Base-by-base conservation (phyloP, 2,888 invertebrate genomes). In the Zygogramma bicolorata region DNA sequence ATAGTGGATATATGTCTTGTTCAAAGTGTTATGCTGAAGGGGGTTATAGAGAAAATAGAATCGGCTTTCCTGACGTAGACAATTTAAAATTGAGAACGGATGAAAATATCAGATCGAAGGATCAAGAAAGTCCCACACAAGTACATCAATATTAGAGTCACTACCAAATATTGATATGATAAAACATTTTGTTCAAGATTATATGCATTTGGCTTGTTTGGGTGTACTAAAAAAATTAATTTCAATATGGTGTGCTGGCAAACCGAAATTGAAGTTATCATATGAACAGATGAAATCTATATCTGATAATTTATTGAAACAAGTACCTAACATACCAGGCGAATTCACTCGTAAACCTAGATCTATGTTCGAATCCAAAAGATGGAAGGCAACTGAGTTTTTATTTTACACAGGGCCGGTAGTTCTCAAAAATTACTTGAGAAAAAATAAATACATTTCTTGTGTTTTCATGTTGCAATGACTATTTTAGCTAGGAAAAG, bases 151-250 rank as follows among this genome's bases (percentile, higher is more conserved):
- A 68, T 61, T 79, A 22, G 70, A 72, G 57, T 69, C 67, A 34
- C 73, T 79, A 58, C 77, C 75, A 25, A 65, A 75, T 29, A 77
- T 82, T 61, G 70, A 79, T 68, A 76, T 81, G 70, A 70, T 82
- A n/a, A 49, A 75, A 38, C 71, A 75, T 58, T 69, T 81, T 53
- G 76, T 79, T 2, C 42, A 78, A 13, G 80, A 81, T 66, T 74
- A 73, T 31, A 75, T 77, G 73, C 75, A 77, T 40, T 46, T 77
- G 27, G 34, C 73, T 10, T 77, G 70, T 59, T 67, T 77, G 13
- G 76, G 73, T n/a, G 73, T 75, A 18, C 53, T 73, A 4, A 75
- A 75, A 61, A 73, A 73, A 34, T 57, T 75, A 40, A 49, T 71
- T 27, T 31, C 62, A 38, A 22, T 73, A 6, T 75, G 75, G 70